phyloP scores from a whole-genome alignment of 2,113 vertebrate species.

The Micromys minutus region DNA sequence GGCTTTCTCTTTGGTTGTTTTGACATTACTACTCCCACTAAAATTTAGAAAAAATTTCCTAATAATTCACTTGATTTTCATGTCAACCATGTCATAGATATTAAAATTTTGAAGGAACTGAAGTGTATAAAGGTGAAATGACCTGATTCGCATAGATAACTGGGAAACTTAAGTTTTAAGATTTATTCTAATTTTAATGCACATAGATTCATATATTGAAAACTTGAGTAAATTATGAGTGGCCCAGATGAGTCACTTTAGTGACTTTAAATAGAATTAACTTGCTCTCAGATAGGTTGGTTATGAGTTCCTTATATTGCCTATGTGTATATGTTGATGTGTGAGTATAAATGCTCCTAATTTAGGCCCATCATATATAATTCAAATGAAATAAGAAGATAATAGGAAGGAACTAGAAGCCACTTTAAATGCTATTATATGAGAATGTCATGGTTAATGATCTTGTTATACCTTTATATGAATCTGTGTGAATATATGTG shows the following conservation, averaged over 20 bases:
- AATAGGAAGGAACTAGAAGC: background rate
- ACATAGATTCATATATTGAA: background rate
- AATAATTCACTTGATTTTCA: background rate
- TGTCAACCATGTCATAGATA: background rate
- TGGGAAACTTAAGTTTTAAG: background rate
- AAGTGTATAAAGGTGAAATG: background rate
- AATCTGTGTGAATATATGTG: background rate
- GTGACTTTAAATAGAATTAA: background rate
- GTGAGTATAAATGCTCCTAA: background rate
- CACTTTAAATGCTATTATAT: background rate
- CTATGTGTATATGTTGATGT: background rate
- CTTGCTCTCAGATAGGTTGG: background rate
- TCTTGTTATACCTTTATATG: background rate
- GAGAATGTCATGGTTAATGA: background rate
- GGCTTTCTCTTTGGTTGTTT: background rate
- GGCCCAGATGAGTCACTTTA: background rate
- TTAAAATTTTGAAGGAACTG: background rate
- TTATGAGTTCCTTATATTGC: background rate
- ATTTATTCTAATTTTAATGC: background rate
- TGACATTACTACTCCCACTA: background rate
- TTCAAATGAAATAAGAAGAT: slow-evolving; percentile 2
- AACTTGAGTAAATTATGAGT: background rate
- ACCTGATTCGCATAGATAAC: background rate
- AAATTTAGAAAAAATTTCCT: background rate
- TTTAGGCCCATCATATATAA: background rate